Evolutionary conservation across 1,140 invertebrate species (phyloP).

Genomic region (Leptoteleia sp.): DNA sequence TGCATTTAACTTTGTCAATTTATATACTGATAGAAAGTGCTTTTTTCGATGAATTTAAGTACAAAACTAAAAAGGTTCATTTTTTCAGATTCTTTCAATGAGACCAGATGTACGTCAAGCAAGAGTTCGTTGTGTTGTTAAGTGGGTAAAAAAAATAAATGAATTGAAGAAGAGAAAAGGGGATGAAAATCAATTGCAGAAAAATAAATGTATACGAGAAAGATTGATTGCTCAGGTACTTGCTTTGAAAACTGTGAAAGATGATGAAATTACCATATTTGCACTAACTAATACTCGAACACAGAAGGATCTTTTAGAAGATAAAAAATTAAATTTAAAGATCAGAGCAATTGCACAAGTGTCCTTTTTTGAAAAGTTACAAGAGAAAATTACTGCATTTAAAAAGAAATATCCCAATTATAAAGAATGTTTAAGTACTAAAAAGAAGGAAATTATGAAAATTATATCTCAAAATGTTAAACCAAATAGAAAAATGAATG

Average conservation of each 20-base stretch:
- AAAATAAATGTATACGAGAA: slow-evolving; percentile 69
- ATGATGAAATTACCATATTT: slow-evolving; percentile 75
- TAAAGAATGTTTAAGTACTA: slow-evolving; percentile 52
- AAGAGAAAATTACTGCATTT: slow-evolving; percentile 67
- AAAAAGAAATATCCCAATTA: slow-evolving; percentile 75
- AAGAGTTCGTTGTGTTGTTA: slow-evolving; percentile 67
- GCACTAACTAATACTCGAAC: slow-evolving; percentile 64
- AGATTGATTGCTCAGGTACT: slow-evolving; percentile 70
- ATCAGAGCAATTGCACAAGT: slow-evolving; percentile 68
- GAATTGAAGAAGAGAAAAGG: slow-evolving; percentile 69
- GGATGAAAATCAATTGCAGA: slow-evolving; percentile 68
- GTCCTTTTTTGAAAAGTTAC: slow-evolving; percentile 65
- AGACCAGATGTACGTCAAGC: slow-evolving; percentile 70
- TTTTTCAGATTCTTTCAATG: slow-evolving; percentile 74
- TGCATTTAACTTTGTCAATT: no score
- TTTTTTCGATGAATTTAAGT: no score
- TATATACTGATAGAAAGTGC: no score
- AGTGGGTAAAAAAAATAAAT: slow-evolving; percentile 70
- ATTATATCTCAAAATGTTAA: background rate
- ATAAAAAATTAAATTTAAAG: slow-evolving; percentile 41
- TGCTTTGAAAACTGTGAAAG: slow-evolving; percentile 71
- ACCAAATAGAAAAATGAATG: slow-evolving; percentile 16
- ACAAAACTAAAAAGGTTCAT: no score
- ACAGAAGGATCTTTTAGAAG: slow-evolving; percentile 65
- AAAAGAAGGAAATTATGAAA: slow-evolving; percentile 55